phyloP scores from a whole-genome alignment of 2,113 vertebrate species.

The Neogobius melanostomus region DNA sequence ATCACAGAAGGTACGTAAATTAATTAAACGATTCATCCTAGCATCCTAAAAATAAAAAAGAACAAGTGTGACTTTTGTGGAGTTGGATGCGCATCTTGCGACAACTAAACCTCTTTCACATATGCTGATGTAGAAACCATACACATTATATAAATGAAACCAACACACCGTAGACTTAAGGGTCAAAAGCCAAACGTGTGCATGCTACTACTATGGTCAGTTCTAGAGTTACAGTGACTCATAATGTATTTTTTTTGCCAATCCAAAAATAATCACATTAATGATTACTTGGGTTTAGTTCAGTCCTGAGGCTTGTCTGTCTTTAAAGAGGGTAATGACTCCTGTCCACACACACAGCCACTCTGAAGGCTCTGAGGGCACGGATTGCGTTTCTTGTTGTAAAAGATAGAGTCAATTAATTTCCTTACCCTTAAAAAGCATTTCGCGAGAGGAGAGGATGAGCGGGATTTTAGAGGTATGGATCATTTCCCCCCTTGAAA shows the following conservation, averaged over 20 bases:
- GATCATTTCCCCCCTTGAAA: background rate
- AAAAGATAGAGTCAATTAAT: slow-evolving; percentile 12
- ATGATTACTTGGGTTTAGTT: slow-evolving; percentile 20
- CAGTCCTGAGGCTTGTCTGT: slow-evolving; percentile 27
- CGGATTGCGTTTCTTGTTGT: background rate
- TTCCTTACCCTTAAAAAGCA: slow-evolving; percentile 14
- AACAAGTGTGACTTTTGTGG: too few species aligned
- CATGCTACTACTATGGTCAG: background rate
- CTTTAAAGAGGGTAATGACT: slow-evolving; percentile 38
- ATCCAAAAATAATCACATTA: slow-evolving; percentile 37
- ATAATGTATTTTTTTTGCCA: slow-evolving; percentile 2
- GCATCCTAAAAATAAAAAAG: too few species aligned
- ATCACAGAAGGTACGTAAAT: too few species aligned
- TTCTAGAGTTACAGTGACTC: slow-evolving; percentile 5
- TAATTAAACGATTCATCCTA: too few species aligned
- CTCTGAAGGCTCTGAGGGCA: background rate
- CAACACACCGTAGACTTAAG: too few species aligned
- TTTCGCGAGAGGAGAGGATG: slow-evolving; percentile 11
- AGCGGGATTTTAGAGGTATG: background rate
- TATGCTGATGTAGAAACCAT: too few species aligned
- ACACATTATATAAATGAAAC: too few species aligned
- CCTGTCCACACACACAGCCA: slow-evolving; percentile 37
- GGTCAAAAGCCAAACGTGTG: too few species aligned
- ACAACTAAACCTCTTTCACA: too few species aligned
- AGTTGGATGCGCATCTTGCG: too few species aligned